Evolutionary conservation across 2,113 vertebrate genomes (phyloP).

Genomic region (Percina caprodes): DNA sequence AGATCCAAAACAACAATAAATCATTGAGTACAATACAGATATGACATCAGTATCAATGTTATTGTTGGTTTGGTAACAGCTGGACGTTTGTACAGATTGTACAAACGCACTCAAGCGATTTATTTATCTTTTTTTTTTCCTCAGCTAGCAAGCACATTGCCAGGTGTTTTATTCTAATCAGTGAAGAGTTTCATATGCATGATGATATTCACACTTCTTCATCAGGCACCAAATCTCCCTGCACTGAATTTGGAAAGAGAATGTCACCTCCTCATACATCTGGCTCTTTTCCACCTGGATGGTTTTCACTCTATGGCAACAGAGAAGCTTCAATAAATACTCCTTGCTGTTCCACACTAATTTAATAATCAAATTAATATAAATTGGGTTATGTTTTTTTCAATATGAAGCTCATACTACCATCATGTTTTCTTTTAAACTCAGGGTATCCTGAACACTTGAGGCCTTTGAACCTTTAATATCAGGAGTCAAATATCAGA

Average conservation of each 20-base stretch:
- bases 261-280: conserved; percentile 6
- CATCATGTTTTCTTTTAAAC: not conserved
- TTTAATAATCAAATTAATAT: conserved; percentile 15
- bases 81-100: not conserved
- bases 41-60: not conserved
- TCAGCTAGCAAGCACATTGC: not conserved
- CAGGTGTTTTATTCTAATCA: conserved; percentile 26
- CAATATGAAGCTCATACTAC: not conserved
- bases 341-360: conserved; percentile 9
- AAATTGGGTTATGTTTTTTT: not conserved
- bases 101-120: not conserved
- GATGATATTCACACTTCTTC: conserved; percentile 25
- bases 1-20: conserved; percentile 8
- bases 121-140: not conserved
- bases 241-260: conserved; percentile 24
- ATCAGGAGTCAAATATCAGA: conserved; percentile 65
- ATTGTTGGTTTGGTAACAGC: conserved; percentile 3
- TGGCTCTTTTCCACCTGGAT: not conserved
- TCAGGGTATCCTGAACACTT: conserved; percentile 3
- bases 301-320: not conserved
- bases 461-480: not conserved
- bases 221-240: conserved; percentile 23
- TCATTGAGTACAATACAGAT: not conserved
- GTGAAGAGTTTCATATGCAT: not conserved
- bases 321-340: conserved; percentile 1